Base-by-base conservation (phyloP, 2,113 vertebrate species). In the Pseudorhombus dupliciocellatus region DNA sequence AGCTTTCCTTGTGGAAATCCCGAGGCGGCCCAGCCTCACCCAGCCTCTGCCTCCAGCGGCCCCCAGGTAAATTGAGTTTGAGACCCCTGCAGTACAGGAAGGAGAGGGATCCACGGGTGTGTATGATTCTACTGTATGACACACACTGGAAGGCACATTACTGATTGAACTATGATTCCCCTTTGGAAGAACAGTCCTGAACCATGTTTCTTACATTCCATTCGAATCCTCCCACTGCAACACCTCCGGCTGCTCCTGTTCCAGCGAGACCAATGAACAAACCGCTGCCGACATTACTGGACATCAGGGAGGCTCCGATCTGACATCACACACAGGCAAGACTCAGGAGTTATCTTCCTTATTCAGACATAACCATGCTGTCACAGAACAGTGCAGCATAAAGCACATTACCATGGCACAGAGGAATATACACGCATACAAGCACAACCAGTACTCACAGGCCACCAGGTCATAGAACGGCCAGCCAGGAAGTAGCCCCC, bases 231-330 rank as follows among this genome's bases (percentile, higher is more conserved):
- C 96, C 96, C 0, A 98, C 96, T 18, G 97, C 97, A 1, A 99
- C 81, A 31, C 97, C 97, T 55, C 96, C 97, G 1, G 96, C 96
- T 15, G 97, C 97, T 63, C 95, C 97, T 7, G 95, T 96, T 59
- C 97, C 97, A 0, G 96, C 98, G 68, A 99, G 89, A 26, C 97
- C 96, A 0, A 98, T 94, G 85, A 99, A 96, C 15, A 97, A 87
- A 2, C 97, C 95, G 9, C 97, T 99, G 89, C 97, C 97, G 83
- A 99, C 96, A 0, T 98, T 97, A 80, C 95, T 98, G 62, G 97
- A 98, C 97, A 99, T 97, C 76, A 98, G 87, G 25, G 97, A 99
- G 7, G 98, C 97, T 60, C 97, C 97, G 1, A 98, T 98, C 98
- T 97, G 91, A 20, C 8, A 66, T 66, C 15, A 51, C 16, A 61